Conservation (phyloP, 2,888 invertebrate species). For the Ditula angustiorana region DNA sequence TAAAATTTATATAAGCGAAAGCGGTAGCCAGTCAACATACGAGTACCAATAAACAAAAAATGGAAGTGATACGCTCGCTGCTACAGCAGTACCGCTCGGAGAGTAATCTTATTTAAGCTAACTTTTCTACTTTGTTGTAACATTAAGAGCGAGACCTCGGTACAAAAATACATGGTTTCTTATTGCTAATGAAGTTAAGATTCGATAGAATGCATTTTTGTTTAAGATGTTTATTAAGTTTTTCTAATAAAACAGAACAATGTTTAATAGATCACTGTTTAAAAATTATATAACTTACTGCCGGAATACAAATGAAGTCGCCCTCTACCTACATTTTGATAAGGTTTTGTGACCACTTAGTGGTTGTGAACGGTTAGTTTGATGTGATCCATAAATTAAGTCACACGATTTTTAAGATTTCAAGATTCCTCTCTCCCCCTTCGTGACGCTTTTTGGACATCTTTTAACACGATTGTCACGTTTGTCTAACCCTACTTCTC, state of each 20-base stretch:
- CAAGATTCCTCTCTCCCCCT: no score
- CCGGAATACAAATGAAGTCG: no score
- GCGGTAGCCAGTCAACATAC: not conserved
- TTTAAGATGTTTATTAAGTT: not conserved
- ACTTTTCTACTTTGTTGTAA: constrained; percentile 21
- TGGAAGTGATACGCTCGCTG: constrained; percentile 17
- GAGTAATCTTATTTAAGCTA: constrained; percentile 30
- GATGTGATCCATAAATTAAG: no score
- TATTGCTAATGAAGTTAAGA: constrained; percentile 29
- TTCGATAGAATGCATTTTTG: constrained; percentile 12
- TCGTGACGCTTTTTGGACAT: no score
- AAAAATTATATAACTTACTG: not conserved
- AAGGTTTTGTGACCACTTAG: no score
- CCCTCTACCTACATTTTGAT: no score
- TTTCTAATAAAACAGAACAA: not conserved
- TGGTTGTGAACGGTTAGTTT: no score
- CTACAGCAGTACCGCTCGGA: not conserved
- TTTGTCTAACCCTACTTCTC: no score
- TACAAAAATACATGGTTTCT: constrained; percentile 38
- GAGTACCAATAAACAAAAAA: not conserved
- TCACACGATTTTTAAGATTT: no score
- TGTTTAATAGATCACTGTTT: not conserved
- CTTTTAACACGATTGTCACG: no score
- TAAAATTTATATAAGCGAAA: not conserved
- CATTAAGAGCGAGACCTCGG: constrained; percentile 22